phyloP scores from a whole-genome alignment of 2,797 vertebrate species.

The Pangasius krempfi region DNA sequence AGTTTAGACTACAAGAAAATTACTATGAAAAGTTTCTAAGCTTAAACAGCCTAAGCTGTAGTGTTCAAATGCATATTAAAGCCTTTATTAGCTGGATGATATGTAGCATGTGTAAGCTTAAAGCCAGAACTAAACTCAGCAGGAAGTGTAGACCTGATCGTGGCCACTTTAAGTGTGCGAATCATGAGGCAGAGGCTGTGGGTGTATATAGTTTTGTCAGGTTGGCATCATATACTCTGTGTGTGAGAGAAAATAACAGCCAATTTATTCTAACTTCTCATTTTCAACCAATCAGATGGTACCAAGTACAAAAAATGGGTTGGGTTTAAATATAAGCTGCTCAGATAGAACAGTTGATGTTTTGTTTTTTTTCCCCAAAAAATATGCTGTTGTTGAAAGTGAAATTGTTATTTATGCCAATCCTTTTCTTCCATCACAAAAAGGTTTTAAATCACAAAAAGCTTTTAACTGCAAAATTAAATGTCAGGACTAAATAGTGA shows the following conservation, averaged over 20 bases:
- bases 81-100: not conserved
- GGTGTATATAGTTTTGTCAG: constrained; percentile 5
- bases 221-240: not conserved
- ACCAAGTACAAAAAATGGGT: not conserved
- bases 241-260: constrained; percentile 10
- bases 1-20: not conserved
- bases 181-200: not conserved
- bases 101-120: not conserved
- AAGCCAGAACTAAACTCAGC: not conserved
- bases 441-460: not conserved
- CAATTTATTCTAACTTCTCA: constrained; percentile 11
- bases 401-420: too few relatives aligned
- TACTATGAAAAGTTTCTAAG: not conserved
- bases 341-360: not conserved
- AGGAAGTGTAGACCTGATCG: not conserved
- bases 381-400: not conserved
- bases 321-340: not conserved
- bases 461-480: not conserved
- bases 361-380: not conserved
- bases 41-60: not conserved
- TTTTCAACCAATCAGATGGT: constrained; percentile 4
- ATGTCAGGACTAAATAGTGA: not conserved
- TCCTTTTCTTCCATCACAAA: not conserved
- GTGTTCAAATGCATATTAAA: not conserved
- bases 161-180: not conserved